Conservation (phyloP, 1,140 invertebrate genomes). For the Euwallacea similis region DNA sequence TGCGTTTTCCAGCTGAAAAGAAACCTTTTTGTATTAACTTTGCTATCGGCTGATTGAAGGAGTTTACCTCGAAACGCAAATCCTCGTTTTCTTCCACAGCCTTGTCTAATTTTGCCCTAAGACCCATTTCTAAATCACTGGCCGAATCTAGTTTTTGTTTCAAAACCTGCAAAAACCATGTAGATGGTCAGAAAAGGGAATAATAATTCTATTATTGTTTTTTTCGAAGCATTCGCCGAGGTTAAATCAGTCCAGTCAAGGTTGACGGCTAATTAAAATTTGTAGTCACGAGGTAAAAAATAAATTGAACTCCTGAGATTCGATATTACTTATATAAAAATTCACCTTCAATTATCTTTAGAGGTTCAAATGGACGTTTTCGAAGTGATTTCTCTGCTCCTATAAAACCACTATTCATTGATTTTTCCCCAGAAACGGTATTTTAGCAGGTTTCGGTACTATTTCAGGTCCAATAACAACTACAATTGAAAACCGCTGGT, state of each 20-base stretch:
- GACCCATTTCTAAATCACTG: conserved; percentile 62
- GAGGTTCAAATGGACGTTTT: too few species aligned
- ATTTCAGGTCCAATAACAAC: too few species aligned
- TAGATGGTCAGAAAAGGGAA: too few species aligned
- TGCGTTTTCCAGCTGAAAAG: conserved; percentile 71
- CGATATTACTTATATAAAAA: conserved; percentile 1
- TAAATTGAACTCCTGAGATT: conserved; percentile 1
- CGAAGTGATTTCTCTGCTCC: too few species aligned
- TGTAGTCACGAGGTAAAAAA: conserved; percentile 11
- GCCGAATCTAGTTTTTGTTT: conserved; percentile 68
- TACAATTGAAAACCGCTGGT: background rate
- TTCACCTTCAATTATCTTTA: conserved; percentile 8
- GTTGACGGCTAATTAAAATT: conserved; percentile 10
- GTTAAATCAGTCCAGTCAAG: conserved; percentile 14
- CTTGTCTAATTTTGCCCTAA: conserved; percentile 71
- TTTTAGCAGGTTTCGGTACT: too few species aligned
- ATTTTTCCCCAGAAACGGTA: too few species aligned
- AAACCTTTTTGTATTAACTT: too few species aligned
- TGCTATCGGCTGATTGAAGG: too few species aligned
- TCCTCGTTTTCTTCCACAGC: conserved; percentile 78
- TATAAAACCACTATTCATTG: too few species aligned
- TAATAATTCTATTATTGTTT: background rate
- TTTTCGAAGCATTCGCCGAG: background rate
- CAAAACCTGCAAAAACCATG: conserved; percentile 61
- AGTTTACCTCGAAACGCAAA: conserved; percentile 73